A percentile compares a stretch with the other conserved stretches of the same genome.
Conservation (phyloP, 2,113 vertebrate species). For the Hystrix brachyura region DNA sequence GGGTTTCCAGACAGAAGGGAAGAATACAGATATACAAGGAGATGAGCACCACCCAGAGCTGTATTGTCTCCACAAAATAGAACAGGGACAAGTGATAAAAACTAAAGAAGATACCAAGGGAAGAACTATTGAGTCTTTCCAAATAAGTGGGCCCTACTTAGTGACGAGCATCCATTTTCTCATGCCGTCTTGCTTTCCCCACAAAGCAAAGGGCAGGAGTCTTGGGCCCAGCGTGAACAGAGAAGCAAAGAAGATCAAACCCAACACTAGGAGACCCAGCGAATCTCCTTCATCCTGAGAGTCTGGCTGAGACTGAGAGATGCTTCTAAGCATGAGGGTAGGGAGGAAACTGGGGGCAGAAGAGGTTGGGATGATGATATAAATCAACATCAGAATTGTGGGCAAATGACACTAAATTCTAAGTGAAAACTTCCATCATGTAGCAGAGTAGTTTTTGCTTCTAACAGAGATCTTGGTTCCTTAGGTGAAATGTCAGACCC, state of each 20-base stretch:
- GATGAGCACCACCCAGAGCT: neutral
- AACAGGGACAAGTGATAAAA: neutral
- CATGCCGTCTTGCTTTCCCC: neutral
- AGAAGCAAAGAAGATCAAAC: neutral
- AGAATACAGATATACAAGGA: neutral
- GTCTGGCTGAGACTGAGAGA: neutral
- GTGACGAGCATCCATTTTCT: neutral
- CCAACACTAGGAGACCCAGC: neutral
- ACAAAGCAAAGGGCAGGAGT: neutral
- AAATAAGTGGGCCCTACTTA: neutral
- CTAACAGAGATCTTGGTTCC: constrained; percentile 82
- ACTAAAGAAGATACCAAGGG: neutral
- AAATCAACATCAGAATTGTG: constrained; percentile 27
- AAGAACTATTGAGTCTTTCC: constrained; percentile 11
- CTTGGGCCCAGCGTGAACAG: neutral
- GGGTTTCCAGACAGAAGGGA: neutral
- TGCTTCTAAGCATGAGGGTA: neutral
- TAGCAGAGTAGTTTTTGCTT: constrained; percentile 83
- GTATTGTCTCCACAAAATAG: neutral
- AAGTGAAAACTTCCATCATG: constrained; percentile 83
- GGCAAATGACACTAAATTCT: constrained; percentile 33
- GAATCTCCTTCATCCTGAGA: neutral
- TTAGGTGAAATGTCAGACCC: constrained; percentile 78
- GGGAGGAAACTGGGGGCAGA: neutral
- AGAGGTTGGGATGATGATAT: neutral